A percentile compares a stretch with the other conserved stretches of the same genome.
These are phyloP conservation scores for Baronia brevicornis DNA, from an alignment of 2,888 invertebrate genomes.

Conservation along the genomic window DNA sequence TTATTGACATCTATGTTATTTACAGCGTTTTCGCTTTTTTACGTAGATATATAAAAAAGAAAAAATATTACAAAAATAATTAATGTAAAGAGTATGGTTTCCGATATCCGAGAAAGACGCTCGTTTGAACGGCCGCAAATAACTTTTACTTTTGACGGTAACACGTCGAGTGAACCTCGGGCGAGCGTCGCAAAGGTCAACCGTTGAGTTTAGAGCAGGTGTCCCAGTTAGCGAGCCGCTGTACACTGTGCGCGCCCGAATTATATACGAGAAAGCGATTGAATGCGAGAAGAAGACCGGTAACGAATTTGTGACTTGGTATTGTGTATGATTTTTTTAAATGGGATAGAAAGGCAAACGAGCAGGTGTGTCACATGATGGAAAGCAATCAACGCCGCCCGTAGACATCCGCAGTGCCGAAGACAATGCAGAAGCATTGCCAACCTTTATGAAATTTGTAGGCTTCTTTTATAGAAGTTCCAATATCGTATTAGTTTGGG, in stretches of 20 bases:
- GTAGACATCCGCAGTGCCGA: too few species aligned
- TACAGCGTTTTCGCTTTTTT: too few species aligned
- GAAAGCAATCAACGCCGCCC: conserved; percentile 11
- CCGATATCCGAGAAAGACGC: background rate
- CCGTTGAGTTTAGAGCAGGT: conserved; percentile 31
- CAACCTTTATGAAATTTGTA: too few species aligned
- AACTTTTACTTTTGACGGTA: conserved; percentile 26
- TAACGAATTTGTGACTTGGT: too few species aligned
- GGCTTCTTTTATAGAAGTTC: too few species aligned
- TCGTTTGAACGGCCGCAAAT: conserved; percentile 7
- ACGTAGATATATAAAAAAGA: conserved; percentile 1
- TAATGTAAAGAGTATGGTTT: conserved; percentile 6
- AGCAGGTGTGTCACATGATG: conserved; percentile 17
- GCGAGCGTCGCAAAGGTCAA: conserved; percentile 23
- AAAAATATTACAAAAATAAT: too few species aligned
- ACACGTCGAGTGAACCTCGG: conserved; percentile 5
- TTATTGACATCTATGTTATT: too few species aligned
- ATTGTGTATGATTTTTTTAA: too few species aligned
- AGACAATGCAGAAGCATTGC: too few species aligned
- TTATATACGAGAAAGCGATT: background rate
- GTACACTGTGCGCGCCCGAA: conserved; percentile 17
- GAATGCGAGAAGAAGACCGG: too few species aligned
- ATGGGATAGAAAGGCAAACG: conserved; percentile 6
- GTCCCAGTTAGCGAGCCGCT: conserved; percentile 26
- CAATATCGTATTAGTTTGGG: too few species aligned